A percentile compares a stretch with the other conserved stretches of the same genome.
Evolutionary conservation across 1,140 invertebrate species (phyloP).

Genomic region (Polypedilum pembai): DNA sequence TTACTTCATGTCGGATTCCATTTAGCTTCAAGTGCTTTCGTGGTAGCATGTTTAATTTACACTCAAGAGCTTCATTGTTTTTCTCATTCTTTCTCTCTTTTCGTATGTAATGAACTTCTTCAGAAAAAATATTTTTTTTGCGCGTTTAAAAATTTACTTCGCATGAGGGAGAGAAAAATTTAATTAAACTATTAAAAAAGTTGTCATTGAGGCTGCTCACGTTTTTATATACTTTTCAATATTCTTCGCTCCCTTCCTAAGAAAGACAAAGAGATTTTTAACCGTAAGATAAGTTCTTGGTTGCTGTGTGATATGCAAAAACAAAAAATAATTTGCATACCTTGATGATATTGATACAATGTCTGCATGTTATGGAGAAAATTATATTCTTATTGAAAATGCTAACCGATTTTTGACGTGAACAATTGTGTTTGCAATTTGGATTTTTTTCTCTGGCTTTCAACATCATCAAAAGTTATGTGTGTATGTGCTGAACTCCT

Average conservation of each 20-base stretch:
- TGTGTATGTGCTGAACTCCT: too few relatives aligned
- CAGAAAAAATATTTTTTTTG: not conserved
- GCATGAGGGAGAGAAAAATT: not conserved
- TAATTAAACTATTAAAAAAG: slow-evolving; percentile 26
- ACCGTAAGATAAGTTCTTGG: not conserved
- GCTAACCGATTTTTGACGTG: slow-evolving; percentile 26
- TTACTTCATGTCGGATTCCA: slow-evolving; percentile 28
- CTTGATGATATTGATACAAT: slow-evolving; percentile 2
- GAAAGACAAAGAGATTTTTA: too few relatives aligned
- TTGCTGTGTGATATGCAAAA: not conserved
- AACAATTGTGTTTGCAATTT: slow-evolving; percentile 17
- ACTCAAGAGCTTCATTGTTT: not conserved
- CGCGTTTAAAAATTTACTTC: not conserved
- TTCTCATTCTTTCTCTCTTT: not conserved
- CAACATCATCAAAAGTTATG: not conserved
- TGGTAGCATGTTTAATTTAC: slow-evolving; percentile 25
- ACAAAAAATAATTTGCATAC: slow-evolving; percentile 8
- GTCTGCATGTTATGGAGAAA: not conserved
- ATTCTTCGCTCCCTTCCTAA: not conserved
- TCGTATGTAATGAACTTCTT: slow-evolving; percentile 18
- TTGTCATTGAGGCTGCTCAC: not conserved
- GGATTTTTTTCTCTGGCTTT: not conserved
- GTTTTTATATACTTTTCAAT: not conserved
- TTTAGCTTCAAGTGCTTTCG: slow-evolving; percentile 28
- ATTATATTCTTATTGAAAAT: slow-evolving; percentile 16